Evolutionary conservation across 2,113 vertebrate genomes (phyloP).

Genomic region (Ploceus nigricollis): DNA sequence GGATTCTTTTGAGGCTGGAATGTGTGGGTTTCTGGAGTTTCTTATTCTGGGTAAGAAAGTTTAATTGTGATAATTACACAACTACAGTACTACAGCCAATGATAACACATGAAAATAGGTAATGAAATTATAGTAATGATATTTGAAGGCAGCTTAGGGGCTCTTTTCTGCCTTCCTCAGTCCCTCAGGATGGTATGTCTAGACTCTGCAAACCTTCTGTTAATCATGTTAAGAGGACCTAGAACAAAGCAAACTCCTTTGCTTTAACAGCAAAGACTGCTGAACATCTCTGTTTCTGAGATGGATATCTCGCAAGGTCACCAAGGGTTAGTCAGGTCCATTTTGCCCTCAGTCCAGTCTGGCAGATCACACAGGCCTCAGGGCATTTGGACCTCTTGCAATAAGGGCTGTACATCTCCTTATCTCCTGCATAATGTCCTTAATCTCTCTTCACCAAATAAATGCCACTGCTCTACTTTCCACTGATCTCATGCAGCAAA

Average conservation of each 20-base stretch:
- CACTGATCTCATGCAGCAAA: neutral
- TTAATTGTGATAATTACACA: neutral
- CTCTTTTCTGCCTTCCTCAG: neutral
- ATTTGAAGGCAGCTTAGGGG: neutral
- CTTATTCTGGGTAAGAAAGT: neutral
- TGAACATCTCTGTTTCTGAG: neutral
- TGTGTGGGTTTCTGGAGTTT: neutral
- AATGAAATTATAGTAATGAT: neutral
- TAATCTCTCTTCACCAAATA: neutral
- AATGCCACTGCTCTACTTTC: neutral
- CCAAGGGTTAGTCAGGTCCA: neutral
- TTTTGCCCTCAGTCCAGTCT: neutral
- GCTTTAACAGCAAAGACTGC: neutral
- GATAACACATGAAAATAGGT: neutral
- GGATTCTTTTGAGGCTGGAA: neutral
- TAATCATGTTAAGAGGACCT: neutral
- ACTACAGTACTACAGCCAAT: neutral
- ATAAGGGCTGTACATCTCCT: accelerated
- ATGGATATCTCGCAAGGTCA: neutral
- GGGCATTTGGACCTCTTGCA: neutral
- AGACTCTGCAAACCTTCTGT: neutral
- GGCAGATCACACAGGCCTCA: neutral
- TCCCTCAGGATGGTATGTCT: neutral
- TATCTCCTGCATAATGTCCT: neutral
- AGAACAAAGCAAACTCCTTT: neutral